These are phyloP conservation scores for Ctenoplectra terminalis DNA, from an alignment of 1,140 invertebrate genomes.

Conservation along the genomic window DNA sequence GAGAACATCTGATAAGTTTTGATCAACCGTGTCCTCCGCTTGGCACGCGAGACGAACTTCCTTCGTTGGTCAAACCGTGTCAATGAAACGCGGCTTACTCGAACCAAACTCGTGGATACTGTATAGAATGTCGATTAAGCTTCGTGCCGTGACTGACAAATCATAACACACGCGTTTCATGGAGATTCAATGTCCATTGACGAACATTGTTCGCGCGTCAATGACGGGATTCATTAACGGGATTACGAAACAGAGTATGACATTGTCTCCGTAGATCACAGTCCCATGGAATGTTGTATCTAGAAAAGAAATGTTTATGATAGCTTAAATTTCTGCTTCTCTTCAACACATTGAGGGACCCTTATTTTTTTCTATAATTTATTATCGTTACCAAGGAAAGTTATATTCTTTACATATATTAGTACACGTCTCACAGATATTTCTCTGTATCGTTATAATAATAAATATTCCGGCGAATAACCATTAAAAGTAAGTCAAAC, in stretches of 20 bases:
- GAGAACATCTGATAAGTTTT: slow-evolving; percentile 60
- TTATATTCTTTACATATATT: too few relatives aligned
- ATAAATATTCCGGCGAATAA: neutral
- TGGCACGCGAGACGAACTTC: slow-evolving; percentile 24
- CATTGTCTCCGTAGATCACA: neutral
- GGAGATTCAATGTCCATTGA: neutral
- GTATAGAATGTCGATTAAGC: neutral
- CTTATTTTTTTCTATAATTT: too few relatives aligned
- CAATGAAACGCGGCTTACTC: slow-evolving; percentile 17
- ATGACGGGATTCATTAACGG: neutral
- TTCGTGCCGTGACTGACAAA: slow-evolving; percentile 7
- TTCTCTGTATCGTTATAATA: too few relatives aligned
- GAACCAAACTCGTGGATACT: neutral
- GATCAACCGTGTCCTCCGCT: slow-evolving; percentile 37
- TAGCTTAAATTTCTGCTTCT: too few relatives aligned
- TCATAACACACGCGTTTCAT: slow-evolving; percentile 11
- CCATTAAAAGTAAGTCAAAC: neutral
- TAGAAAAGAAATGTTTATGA: neutral
- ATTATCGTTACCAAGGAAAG: neutral
- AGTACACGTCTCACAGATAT: too few relatives aligned
- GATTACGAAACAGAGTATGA: neutral
- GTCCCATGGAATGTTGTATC: neutral
- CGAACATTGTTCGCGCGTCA: neutral
- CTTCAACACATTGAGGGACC: too few relatives aligned
- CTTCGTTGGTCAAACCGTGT: slow-evolving; percentile 34